phyloP scores from a whole-genome alignment of 2,113 vertebrate genomes.

The Gymnocephalus cernua region DNA sequence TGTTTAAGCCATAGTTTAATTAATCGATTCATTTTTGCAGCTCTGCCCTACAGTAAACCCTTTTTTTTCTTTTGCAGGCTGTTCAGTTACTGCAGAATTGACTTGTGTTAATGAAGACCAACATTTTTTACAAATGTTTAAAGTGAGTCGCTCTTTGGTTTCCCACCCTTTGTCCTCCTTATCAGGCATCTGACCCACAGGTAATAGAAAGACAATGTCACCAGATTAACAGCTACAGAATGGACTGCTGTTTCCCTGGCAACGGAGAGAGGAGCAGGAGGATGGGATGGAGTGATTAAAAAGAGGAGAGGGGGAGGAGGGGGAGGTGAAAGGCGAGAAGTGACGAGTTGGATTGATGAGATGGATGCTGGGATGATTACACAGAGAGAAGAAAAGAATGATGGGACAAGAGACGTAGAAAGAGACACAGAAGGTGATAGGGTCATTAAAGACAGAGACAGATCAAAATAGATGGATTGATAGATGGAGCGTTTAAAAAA shows the following conservation, averaged over 20 bases:
- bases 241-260: conserved; percentile 69
- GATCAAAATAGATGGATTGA: conserved; percentile 15
- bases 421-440: conserved; percentile 22
- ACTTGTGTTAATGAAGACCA: conserved; percentile 24
- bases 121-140: conserved; percentile 50
- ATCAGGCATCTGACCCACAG: conserved; percentile 73
- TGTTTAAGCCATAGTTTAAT: too few species aligned
- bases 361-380: conserved; percentile 67
- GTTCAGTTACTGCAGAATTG: background rate
- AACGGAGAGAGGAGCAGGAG: conserved; percentile 57
- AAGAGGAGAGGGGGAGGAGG: conserved; percentile 38
- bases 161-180: conserved; percentile 66
- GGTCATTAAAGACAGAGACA: conserved; percentile 49
- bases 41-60: background rate
- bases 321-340: conserved; percentile 57
- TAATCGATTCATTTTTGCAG: too few species aligned
- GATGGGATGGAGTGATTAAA: conserved; percentile 67
- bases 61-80: background rate
- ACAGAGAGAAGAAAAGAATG: conserved; percentile 23
- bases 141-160: conserved; percentile 27
- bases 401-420: conserved; percentile 18
- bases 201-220: conserved; percentile 76
- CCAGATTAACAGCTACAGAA: conserved; percentile 63
- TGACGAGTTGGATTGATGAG: conserved; percentile 71
- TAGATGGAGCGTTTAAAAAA: conserved; percentile 23